These are phyloP conservation scores for Sitta carolinensis DNA, from an alignment of 2,797 vertebrate genomes.

Conservation along the genomic window DNA sequence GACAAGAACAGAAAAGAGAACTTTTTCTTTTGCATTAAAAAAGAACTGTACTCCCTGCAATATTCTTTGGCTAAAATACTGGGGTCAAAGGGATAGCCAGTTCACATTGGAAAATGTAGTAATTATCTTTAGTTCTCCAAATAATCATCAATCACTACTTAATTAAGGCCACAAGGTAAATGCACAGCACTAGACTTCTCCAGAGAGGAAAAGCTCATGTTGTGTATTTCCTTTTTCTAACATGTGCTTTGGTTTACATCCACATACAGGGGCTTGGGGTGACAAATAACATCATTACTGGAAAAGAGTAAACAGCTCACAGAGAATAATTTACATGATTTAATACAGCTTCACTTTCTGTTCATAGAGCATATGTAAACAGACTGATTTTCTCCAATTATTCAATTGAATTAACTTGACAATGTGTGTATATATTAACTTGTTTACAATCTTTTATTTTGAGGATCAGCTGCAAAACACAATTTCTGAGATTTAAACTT, in stretches of 20 bases:
- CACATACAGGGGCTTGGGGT: constrained; percentile 23
- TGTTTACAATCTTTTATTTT: constrained; percentile 28
- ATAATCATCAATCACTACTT: constrained; percentile 48
- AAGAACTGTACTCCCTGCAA: neutral
- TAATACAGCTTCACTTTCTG: constrained; percentile 54
- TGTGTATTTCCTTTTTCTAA: constrained; percentile 26
- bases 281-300: constrained; percentile 62
- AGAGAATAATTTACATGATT: constrained; percentile 65
- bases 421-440: constrained; percentile 29
- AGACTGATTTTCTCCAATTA: constrained; percentile 61
- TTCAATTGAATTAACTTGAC: constrained; percentile 52
- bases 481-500: neutral
- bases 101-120: neutral
- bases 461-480: neutral
- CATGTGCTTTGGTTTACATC: constrained; percentile 28
- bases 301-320: constrained; percentile 59
- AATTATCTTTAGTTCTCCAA: constrained; percentile 37
- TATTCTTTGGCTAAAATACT: neutral
- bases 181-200: neutral
- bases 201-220: constrained; percentile 27
- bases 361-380: constrained; percentile 37
- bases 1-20: neutral
- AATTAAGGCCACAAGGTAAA: constrained; percentile 47
- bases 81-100: neutral
- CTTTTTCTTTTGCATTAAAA: neutral